Conservation (phyloP, 2,113 vertebrate species). For the Entosphenus tridentatus region DNA sequence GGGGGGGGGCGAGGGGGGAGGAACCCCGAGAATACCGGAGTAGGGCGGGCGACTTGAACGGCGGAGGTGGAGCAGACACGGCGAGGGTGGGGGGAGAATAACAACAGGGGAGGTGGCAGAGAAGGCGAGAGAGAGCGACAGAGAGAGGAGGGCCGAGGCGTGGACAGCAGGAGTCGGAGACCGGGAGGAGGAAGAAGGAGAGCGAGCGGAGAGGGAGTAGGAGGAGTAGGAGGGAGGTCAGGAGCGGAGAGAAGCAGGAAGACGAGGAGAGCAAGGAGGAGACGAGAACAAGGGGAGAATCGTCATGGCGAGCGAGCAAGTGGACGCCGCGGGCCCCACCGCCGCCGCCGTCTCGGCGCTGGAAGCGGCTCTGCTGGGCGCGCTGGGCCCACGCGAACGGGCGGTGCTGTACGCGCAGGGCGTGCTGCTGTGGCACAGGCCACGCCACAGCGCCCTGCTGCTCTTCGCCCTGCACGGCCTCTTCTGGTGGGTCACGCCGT, state of each 20-base stretch:
- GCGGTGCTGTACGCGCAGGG: background rate
- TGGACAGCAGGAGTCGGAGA: background rate
- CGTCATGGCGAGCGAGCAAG: background rate
- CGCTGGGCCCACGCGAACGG: background rate
- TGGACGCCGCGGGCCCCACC: background rate
- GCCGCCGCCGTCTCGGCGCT: background rate
- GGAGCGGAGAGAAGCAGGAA: background rate
- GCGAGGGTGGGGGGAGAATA: background rate
- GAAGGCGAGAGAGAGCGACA: background rate
- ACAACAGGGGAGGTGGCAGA: background rate
- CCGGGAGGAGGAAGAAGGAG: background rate
- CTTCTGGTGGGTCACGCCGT: background rate
- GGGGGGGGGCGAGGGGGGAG: no score
- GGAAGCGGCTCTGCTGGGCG: background rate
- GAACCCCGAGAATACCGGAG: no score
- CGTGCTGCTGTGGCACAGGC: slow-evolving; percentile 3
- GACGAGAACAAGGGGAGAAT: background rate
- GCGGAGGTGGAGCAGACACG: no score
- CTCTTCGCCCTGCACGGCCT: slow-evolving; percentile 6
- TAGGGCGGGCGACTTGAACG: no score
- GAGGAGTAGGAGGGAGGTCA: background rate
- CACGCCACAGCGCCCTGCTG: background rate
- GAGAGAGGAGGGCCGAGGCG: background rate
- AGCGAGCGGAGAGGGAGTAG: background rate
- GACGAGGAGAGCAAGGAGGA: background rate